Evolutionary conservation across 2,113 vertebrate genomes (phyloP).

Genomic region (Agelaius phoeniceus): DNA sequence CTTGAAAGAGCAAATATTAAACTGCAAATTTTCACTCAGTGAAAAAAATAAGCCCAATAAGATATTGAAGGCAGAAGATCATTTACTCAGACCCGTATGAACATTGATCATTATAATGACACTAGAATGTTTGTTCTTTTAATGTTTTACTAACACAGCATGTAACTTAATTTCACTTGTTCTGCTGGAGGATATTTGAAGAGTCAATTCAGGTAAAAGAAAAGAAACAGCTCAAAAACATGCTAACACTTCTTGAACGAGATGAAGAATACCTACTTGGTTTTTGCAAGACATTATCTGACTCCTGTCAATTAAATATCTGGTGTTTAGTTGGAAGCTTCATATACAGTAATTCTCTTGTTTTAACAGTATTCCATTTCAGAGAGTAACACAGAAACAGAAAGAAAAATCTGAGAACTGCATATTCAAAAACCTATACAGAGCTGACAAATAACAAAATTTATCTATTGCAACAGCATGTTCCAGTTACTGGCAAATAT

Average conservation of each 20-base stretch:
- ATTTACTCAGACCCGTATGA: neutral
- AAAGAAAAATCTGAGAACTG: neutral
- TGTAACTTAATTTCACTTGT: neutral
- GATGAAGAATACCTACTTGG: neutral
- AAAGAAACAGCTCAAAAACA: neutral
- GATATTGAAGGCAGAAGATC: neutral
- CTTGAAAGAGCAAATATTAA: neutral
- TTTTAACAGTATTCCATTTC: neutral
- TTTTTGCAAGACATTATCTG: neutral
- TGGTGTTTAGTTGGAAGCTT: neutral
- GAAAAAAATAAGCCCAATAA: neutral
- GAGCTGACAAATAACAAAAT: neutral
- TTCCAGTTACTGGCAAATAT: neutral
- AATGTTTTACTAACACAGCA: neutral
- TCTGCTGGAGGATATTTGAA: neutral
- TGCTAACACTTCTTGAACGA: neutral
- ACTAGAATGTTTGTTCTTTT: neutral
- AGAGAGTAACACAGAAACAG: neutral
- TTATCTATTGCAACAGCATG: fast-evolving
- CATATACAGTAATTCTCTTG: neutral
- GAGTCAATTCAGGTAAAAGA: neutral
- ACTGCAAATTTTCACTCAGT: neutral
- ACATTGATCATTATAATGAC: neutral
- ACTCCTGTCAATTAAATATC: neutral
- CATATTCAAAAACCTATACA: neutral